phyloP scores from a whole-genome alignment of 1,140 invertebrate species.

The Pectinophora gossypiella region DNA sequence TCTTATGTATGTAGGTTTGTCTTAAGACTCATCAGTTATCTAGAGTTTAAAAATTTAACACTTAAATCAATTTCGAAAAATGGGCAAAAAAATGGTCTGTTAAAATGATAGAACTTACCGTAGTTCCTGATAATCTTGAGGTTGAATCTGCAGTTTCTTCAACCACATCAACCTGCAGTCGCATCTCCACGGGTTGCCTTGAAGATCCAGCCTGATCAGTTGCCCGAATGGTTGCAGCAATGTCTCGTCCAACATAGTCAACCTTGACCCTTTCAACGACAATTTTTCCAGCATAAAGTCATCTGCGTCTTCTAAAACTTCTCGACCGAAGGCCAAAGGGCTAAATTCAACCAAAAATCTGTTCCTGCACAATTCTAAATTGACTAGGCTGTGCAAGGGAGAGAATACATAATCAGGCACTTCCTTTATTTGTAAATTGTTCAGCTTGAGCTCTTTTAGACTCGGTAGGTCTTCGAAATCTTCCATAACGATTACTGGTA shows the following conservation, averaged over 20 bases:
- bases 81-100: too few relatives aligned
- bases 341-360: conserved; percentile 52
- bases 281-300: conserved; percentile 54
- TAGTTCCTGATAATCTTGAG: conserved; percentile 48
- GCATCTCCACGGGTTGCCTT: conserved; percentile 65
- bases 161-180: conserved; percentile 64
- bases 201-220: conserved; percentile 49
- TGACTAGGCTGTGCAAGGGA: conserved; percentile 38
- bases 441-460: conserved; percentile 52
- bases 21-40: too few relatives aligned
- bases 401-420: conserved; percentile 47
- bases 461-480: conserved; percentile 52
- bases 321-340: conserved; percentile 48
- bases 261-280: conserved; percentile 50
- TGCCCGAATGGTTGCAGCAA: conserved; percentile 46
- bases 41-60: too few relatives aligned
- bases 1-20: too few relatives aligned
- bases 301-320: conserved; percentile 48
- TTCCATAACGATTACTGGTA: conserved; percentile 42
- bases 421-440: conserved; percentile 57
- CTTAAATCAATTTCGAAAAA: too few relatives aligned
- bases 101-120: too few relatives aligned
- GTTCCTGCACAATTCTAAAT: conserved; percentile 60
- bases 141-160: conserved; percentile 47
- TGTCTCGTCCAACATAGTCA: conserved; percentile 42